Evolutionary conservation across 2,113 vertebrate genomes (phyloP).

Genomic region (Macrotis lagotis): DNA sequence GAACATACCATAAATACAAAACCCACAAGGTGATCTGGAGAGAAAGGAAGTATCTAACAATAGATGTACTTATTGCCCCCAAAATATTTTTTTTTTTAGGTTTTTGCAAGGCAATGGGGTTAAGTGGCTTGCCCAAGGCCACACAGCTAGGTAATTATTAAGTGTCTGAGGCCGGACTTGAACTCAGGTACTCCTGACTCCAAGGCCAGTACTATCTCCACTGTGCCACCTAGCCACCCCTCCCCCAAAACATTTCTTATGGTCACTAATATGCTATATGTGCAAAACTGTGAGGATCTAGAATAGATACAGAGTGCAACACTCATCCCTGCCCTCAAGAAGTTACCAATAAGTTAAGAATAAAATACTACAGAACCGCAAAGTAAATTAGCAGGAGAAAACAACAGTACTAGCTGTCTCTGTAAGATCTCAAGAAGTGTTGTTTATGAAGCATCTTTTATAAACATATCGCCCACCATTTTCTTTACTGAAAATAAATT

Average conservation of each 20-base stretch:
- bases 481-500: constrained; percentile 39
- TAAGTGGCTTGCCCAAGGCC: no score
- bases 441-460: background rate
- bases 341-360: background rate
- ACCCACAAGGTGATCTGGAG: background rate
- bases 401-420: background rate
- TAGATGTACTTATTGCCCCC: background rate
- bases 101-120: no score
- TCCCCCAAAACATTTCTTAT: background rate
- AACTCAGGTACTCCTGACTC: no score
- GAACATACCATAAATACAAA: background rate
- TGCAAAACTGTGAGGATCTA: background rate
- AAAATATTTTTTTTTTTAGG: no score
- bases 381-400: background rate
- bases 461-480: constrained; percentile 4
- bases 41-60: background rate
- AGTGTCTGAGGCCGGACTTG: no score
- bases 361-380: background rate
- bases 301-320: background rate
- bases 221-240: no score
- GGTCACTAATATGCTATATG: background rate
- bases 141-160: no score
- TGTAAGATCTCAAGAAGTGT: background rate
- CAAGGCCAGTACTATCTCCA: no score
- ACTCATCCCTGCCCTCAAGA: background rate